Conservation (phyloP, 2,113 vertebrate genomes). For the Propithecus coquereli region DNA sequence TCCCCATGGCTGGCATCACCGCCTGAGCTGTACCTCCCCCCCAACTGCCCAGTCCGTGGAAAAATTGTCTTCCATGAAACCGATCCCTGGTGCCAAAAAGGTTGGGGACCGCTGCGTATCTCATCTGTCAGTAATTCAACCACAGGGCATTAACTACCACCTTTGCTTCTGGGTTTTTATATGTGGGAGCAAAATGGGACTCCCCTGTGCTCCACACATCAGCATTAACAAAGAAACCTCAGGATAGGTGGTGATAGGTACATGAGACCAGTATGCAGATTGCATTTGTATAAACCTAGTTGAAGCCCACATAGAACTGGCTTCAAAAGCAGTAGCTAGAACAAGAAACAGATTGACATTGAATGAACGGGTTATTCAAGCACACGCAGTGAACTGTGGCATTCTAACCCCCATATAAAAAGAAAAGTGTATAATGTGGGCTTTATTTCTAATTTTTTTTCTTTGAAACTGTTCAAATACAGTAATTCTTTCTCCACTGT, state of each 20-base stretch:
- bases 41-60: too few species aligned
- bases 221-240: neutral
- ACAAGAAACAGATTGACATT: neutral
- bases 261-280: neutral
- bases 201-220: neutral
- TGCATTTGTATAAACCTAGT: neutral
- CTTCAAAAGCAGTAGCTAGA: neutral
- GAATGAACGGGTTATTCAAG: neutral
- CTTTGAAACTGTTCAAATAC: neutral
- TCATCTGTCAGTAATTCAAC: neutral
- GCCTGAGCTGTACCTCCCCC: too few species aligned
- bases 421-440: neutral
- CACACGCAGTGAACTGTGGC: neutral
- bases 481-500: neutral
- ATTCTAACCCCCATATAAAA: neutral
- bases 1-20: too few species aligned
- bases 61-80: too few species aligned
- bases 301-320: too few species aligned
- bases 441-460: neutral
- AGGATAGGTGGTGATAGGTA: neutral
- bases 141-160: neutral
- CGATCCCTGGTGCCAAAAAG: too few species aligned
- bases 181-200: neutral
- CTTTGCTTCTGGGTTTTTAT: neutral
- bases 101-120: neutral